Conservation (phyloP, 2,797 vertebrate genomes). For the Capromys pilorides region DNA sequence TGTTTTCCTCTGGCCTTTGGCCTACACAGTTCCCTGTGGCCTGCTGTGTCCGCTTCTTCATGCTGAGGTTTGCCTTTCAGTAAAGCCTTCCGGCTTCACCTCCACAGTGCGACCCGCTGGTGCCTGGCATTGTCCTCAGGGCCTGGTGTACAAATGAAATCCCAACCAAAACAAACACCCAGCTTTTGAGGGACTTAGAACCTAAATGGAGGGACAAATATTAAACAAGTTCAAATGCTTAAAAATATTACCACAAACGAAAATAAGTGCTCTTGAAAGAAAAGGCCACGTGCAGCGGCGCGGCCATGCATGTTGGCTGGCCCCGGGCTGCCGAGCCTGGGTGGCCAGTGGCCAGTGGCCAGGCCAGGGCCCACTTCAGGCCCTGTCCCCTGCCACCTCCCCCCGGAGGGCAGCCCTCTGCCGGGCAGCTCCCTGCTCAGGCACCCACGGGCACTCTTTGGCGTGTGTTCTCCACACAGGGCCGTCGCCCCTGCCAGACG, state of each 20-base stretch:
- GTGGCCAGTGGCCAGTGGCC: neutral
- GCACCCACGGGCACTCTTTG: neutral
- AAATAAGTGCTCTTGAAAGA: neutral
- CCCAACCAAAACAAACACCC: neutral
- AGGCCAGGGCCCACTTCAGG: neutral
- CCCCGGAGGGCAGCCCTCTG: neutral
- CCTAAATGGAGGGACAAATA: neutral
- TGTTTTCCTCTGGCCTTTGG: neutral
- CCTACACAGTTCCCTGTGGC: neutral
- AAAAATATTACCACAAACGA: neutral
- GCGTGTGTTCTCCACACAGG: neutral
- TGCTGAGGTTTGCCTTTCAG: neutral
- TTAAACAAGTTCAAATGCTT: neutral
- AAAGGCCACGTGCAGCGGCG: neutral
- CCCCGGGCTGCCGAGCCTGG: neutral
- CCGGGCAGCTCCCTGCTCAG: neutral
- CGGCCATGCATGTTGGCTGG: neutral
- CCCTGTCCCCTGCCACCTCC: neutral
- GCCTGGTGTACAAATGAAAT: neutral
- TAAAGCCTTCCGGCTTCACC: neutral
- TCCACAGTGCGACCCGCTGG: neutral
- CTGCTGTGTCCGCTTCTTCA: neutral
- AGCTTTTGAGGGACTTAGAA: neutral
- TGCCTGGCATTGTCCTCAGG: neutral
- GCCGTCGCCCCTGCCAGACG: neutral